Percentiles rank a stretch among this genome's conserved stretches.
phyloP scores from a whole-genome alignment of 2,797 vertebrate genomes.

The Uromys caudimaculatus region DNA sequence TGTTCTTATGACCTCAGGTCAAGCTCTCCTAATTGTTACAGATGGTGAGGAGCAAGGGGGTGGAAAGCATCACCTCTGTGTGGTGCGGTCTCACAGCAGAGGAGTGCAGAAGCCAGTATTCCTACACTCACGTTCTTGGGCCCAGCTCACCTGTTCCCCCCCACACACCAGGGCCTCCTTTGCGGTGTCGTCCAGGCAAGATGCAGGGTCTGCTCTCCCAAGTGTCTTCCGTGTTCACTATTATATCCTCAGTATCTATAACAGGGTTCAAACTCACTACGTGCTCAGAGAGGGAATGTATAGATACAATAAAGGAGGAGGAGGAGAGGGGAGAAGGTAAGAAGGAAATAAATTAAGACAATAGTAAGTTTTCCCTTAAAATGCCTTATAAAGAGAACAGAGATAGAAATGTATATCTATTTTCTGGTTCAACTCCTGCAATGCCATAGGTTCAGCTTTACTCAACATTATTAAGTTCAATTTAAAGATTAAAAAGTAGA shows the following conservation, averaged over 20 bases:
- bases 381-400: neutral
- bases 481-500: constrained; percentile 53
- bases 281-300: neutral
- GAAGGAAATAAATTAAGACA: neutral
- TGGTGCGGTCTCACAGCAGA: neutral
- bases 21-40: neutral
- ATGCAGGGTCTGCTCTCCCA: neutral
- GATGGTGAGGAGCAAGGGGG: neutral
- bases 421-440: constrained; percentile 18
- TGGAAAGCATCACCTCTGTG: neutral
- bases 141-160: neutral
- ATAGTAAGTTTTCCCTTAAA: constrained; percentile 30
- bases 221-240: neutral
- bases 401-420: neutral
- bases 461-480: neutral
- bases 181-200: neutral
- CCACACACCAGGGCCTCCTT: no score
- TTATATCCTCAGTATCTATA: neutral
- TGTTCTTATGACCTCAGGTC: neutral
- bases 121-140: neutral
- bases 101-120: neutral
- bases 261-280: neutral
- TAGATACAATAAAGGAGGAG: neutral
- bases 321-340: neutral
- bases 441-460: neutral